Evolutionary conservation across 2,888 invertebrate genomes (phyloP), one percentile per base, ranked within the genome.

Genomic region (Dolichomitus sp.): DNA sequence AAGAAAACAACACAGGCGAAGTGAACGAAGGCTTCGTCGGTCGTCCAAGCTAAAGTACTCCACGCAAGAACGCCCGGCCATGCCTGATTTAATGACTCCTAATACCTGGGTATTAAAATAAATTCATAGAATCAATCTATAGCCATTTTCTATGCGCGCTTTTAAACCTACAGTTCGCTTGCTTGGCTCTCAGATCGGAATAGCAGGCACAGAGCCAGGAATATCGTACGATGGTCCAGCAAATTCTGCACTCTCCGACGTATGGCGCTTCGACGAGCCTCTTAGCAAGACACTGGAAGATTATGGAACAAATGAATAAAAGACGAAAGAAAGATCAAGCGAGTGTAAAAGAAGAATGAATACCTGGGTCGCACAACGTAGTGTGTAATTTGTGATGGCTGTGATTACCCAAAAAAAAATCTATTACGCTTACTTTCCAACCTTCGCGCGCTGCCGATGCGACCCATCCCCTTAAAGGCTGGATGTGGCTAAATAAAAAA

Each of bases 71-170:
- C 65, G 27, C 70, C 70, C 83, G 84, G 69, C 85, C 87, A 84
- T 86, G 84, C 76, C 84, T 80, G 85, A 88, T 89, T 87, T 87
- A 87, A 89, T 87, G 87, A 88, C 85, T 84, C 77, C 83, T 89
- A 90, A 90, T 90, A 79, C 82, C 68, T 82, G 85, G 81, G 85
- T 86, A 89, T 89, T 89, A 89, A 88, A 86, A 89, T 88, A 90
- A 88, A 87, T 89, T 89, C 87, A 87, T 88, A 87, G 89, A 90
- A 89, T 89, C 87, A 88, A 88, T 89, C 88, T 89, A 88, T 88
- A 87, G 87, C 85, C 85, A 88, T 89, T 88, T 87, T 87, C 86
- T 87, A 85, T 84, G 84, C 84, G 82, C 45, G 45, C 80, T 83
- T 86, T 83, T 81, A 84, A 85, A 68, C 76, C 82, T 74, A 77